Percentiles rank a stretch among this genome's conserved stretches.
phyloP scores from a whole-genome alignment of 2,113 vertebrate genomes.

The Pollachius pollachius region DNA sequence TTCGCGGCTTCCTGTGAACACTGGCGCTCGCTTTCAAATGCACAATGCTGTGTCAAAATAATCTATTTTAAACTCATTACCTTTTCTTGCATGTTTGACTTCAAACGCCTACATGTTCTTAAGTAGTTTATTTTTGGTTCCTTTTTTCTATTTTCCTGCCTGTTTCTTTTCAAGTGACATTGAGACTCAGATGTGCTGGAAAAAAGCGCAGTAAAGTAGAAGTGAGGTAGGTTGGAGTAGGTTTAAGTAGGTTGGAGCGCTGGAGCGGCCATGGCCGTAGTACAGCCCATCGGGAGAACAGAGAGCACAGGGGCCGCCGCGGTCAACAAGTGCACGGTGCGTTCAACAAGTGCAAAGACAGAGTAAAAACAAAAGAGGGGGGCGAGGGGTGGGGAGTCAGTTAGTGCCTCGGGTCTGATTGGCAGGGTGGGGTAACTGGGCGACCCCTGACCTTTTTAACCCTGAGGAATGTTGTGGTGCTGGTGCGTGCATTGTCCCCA shows the following conservation, averaged over 20 bases:
- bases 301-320: background rate
- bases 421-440: conserved; percentile 57
- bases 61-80: background rate
- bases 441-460: conserved; percentile 69
- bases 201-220: too few relatives aligned
- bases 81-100: too few relatives aligned
- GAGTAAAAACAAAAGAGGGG: conserved; percentile 52
- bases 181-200: too few relatives aligned
- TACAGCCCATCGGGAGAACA: conserved; percentile 26
- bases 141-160: too few relatives aligned
- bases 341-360: conserved; percentile 66
- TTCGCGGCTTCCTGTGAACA: background rate
- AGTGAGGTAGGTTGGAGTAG: background rate
- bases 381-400: conserved; percentile 23
- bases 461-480: conserved; percentile 68
- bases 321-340: conserved; percentile 52
- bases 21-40: background rate
- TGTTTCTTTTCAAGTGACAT: too few relatives aligned
- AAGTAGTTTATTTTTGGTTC: too few relatives aligned
- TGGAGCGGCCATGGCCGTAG: too few relatives aligned
- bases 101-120: too few relatives aligned
- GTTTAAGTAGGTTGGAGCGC: too few relatives aligned
- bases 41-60: background rate
- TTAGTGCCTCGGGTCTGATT: conserved; percentile 64
- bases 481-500: conserved; percentile 68